Evolutionary conservation across 2,113 vertebrate genomes (phyloP), one percentile per base, ranked within the genome.

Genomic region (Apistogramma diplotaenia): DNA sequence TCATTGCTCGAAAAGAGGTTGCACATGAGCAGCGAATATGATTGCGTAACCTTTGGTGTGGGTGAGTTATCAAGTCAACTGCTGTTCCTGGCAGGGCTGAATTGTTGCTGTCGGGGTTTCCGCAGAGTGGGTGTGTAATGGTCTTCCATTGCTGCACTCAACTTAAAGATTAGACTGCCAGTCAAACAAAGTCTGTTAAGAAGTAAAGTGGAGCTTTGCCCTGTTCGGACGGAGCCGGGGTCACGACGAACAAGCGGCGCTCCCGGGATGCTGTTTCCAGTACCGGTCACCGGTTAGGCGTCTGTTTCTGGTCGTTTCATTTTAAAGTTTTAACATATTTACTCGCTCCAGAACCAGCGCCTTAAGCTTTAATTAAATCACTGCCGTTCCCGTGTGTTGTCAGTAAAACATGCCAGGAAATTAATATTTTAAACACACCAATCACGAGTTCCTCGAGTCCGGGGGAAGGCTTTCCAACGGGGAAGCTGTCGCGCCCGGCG

Each of bases 41-140:
- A 79, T 90, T 88, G 79, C 16, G 56, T 82, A 83, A 91, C 87
- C 91, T 85, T 81, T 89, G 84, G 76, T 15, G 72, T 80, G 74
- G 82, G 76, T 79, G 88, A 85, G 81, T 84, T 89, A 90, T 90
- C 9, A 61, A 89, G 85, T 84, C 77, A 55, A 43, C 76, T 6
- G 31, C 70, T 60, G 67, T 21, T 70, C 35, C 43, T 73, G 84
- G 76, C 76, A 71, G 73, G n/a, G 46, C 58, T 74, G 84, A 84
- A 75, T 82, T 57, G 78, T 76, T 79, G 65, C 80, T 82, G 83
- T 86, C 83, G 77, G 77, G 19, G 62, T 84, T 72, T 74, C 18
- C 55, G 27, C 19, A 54, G 43, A 31, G 65, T 49, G 53, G 76
- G 74, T 56, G 46, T 62, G 2, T 81, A 74, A 86, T 11, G 31